Conservation (phyloP, 2,797 vertebrate species). For the Micropoecilia bifurca region DNA sequence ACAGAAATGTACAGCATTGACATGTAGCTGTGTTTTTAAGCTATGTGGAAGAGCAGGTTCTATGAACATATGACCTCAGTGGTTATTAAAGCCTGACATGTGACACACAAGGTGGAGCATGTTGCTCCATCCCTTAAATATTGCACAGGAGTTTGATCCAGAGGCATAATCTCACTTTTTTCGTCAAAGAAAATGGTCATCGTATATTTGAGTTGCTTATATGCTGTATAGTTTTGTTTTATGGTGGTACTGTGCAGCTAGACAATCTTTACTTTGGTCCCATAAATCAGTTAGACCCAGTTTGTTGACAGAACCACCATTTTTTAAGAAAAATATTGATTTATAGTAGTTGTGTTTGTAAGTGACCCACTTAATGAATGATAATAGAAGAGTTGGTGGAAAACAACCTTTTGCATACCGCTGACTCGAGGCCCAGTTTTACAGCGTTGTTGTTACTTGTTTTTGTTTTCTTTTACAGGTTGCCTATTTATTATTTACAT, state of each 20-base stretch:
- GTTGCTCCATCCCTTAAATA: background rate
- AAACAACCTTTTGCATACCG: background rate
- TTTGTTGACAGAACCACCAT: background rate
- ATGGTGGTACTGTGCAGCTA: background rate
- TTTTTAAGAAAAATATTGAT: background rate
- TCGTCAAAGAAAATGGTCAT: background rate
- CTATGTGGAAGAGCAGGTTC: constrained; percentile 21
- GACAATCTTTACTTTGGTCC: background rate
- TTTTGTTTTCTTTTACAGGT: background rate
- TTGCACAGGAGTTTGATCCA: background rate
- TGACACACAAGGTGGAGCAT: background rate
- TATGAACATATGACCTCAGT: background rate
- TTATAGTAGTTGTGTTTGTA: background rate
- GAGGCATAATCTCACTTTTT: background rate
- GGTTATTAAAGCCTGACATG: background rate
- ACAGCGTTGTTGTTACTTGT: background rate
- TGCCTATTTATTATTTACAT: background rate
- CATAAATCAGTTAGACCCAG: background rate
- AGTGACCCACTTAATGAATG: background rate
- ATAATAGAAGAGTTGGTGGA: background rate
- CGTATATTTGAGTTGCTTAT: background rate
- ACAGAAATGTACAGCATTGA: background rate
- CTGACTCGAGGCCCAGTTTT: background rate
- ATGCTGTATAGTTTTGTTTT: background rate
- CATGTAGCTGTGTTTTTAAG: background rate